These are phyloP conservation scores for Galerucella nymphaeae DNA, from an alignment of 2,888 invertebrate species.

Conservation along the genomic window DNA sequence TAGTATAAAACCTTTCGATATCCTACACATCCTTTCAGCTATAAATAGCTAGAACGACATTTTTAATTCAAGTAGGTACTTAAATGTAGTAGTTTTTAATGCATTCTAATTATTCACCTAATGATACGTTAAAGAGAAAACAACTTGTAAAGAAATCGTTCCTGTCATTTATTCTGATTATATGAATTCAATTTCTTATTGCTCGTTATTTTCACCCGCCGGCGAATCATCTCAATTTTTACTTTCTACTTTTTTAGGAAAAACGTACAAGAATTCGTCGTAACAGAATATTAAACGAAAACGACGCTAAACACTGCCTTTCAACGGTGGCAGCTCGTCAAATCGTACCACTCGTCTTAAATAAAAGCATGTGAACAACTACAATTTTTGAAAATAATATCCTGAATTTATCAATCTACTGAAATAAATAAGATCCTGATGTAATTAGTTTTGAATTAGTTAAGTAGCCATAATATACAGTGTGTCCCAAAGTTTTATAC, in stretches of 20 bases:
- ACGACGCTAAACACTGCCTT: constrained; percentile 4
- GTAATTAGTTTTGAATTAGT: too few species aligned
- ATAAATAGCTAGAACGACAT: constrained; percentile 4
- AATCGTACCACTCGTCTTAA: background rate
- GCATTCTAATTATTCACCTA: constrained; percentile 21
- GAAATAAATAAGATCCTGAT: too few species aligned
- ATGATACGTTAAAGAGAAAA: constrained; percentile 29
- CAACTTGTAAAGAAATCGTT: constrained; percentile 23
- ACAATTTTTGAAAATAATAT: too few species aligned
- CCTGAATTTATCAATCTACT: too few species aligned
- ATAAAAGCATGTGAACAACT: background rate
- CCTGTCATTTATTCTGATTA: constrained; percentile 30
- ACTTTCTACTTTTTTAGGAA: background rate
- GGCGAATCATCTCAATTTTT: background rate
- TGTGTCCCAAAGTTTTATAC: too few species aligned
- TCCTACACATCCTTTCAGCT: background rate
- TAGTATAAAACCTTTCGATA: background rate
- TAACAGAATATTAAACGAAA: background rate
- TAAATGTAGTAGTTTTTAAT: constrained; percentile 15
- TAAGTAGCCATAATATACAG: too few species aligned
- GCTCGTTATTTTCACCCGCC: constrained; percentile 12
- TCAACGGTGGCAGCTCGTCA: background rate
- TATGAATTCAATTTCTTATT: constrained; percentile 20
- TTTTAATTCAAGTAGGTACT: constrained; percentile 11
- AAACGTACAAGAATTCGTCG: background rate